Evolutionary conservation across 2,888 invertebrate genomes (phyloP).

Genomic region (Drosophila melanosoma): DNA sequence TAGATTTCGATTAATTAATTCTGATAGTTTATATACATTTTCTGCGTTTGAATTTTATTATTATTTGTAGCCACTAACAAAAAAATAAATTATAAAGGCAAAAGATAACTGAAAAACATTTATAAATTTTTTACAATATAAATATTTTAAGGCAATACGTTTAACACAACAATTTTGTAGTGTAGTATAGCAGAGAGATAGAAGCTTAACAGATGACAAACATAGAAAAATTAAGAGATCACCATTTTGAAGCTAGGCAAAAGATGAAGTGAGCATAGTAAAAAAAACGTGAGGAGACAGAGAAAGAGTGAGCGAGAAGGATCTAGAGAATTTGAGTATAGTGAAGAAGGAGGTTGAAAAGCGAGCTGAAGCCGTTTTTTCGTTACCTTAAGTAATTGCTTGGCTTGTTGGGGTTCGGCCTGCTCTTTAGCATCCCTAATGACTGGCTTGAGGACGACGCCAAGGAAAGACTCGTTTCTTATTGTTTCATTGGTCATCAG

Average conservation of each 20-base stretch:
- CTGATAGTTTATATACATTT: no score
- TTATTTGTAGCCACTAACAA: background rate
- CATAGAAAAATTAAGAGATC: background rate
- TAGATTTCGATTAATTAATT: background rate
- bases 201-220: background rate
- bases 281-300: background rate
- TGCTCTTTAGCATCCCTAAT: slow-evolving; percentile 85
- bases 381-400: slow-evolving; percentile 82
- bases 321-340: background rate
- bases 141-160: background rate
- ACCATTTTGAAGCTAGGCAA: background rate
- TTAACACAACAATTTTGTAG: background rate
- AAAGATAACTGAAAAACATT: background rate
- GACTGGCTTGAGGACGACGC: slow-evolving; percentile 88
- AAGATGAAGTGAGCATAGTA: background rate
- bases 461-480: slow-evolving; percentile 87
- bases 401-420: slow-evolving; percentile 80
- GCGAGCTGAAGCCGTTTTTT: background rate
- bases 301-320: background rate
- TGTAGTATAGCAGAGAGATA: background rate
- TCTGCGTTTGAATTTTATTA: background rate
- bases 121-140: background rate
- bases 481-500: slow-evolving; percentile 84
- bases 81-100: background rate
- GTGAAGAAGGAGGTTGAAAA: background rate